These are phyloP conservation scores for Odontamblyopus rebecca DNA, from an alignment of 2,797 vertebrate genomes.

Conservation along the genomic window DNA sequence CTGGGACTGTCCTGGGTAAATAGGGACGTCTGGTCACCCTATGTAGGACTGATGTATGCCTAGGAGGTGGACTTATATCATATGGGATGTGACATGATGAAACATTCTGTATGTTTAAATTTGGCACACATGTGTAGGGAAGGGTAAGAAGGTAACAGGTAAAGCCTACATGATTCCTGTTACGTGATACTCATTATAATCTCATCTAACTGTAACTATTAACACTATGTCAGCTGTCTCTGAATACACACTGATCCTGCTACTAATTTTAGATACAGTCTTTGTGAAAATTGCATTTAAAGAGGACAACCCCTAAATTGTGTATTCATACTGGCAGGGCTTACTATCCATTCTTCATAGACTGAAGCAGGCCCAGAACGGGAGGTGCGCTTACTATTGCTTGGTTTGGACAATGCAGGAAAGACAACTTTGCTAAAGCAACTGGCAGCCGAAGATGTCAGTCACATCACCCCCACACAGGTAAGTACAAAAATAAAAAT, in stretches of 20 bases:
- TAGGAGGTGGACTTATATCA: too few species aligned
- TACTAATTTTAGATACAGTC: neutral
- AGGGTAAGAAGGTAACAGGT: neutral
- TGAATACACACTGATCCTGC: neutral
- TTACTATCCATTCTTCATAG: conserved; percentile 91
- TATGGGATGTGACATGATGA: too few species aligned
- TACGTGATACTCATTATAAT: neutral
- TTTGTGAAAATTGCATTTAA: neutral
- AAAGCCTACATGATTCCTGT: neutral
- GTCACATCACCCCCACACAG: conserved; percentile 78
- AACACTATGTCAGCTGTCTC: neutral
- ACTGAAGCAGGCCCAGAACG: conserved; percentile 90
- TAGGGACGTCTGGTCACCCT: too few species aligned
- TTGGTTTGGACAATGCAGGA: conserved; percentile 94
- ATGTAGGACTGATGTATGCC: too few species aligned
- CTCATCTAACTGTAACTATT: neutral
- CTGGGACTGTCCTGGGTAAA: too few species aligned
- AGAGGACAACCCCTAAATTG: conserved; percentile 1
- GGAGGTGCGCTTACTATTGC: conserved; percentile 91
- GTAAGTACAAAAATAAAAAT: conserved; percentile 42
- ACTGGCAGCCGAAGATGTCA: conserved; percentile 75
- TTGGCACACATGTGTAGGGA: neutral
- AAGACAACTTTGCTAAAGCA: conserved; percentile 87
- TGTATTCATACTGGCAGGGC: conserved; percentile 74
- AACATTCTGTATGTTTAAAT: too few species aligned